Base-by-base conservation (phyloP, 2,113 vertebrate species). In the Irena cyanogastra region DNA sequence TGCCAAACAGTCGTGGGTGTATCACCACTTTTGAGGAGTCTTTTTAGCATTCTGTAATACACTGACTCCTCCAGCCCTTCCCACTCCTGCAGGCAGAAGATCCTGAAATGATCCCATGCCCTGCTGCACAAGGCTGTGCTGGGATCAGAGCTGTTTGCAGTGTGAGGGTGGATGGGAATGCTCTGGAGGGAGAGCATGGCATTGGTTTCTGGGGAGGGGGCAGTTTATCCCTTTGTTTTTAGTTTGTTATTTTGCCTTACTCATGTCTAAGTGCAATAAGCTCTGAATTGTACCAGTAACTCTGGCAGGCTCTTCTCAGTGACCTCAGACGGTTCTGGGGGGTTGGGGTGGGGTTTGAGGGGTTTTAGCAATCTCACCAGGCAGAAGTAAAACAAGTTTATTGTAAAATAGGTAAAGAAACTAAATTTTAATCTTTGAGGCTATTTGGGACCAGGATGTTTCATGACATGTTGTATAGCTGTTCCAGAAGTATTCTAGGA, bases 201-300 rank as follows among this genome's bases (percentile, higher is more conserved):
- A 0, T 70, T 83, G 72, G 61, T 68, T 94, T 70, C 89, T 83
- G 94, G 83, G 71, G 74, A 92, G 61, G 90, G 81, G 90, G 94
- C 95, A 87, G 92, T 97, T 91, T 97, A 96, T 97, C 96, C 90
- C 94, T 96, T 93, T 70, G 6, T 52, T 87, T 76, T 94, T 80
- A 93, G 91, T 97, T 93, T 53, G 89, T 97, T 96, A 85, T 96
- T 96, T 98, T 98, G 98, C 98, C 98, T 98, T 98, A 98, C 84
- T 96, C 92, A 96, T 97, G 97, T 98, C 97, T 80, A 98, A 98
- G 98, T 98, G 98, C 98, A 98, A 98, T 98, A 98, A 98, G 97
- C 93, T 97, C 90, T 96, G 95, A 96, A 94, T 89, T 91, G 77
- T 72, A 95, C 93, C 92, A 94, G 92, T 89, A 77, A 96, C 79